Evolutionary conservation across 2,888 invertebrate genomes (phyloP).

Genomic region (Eupsilia transversa): DNA sequence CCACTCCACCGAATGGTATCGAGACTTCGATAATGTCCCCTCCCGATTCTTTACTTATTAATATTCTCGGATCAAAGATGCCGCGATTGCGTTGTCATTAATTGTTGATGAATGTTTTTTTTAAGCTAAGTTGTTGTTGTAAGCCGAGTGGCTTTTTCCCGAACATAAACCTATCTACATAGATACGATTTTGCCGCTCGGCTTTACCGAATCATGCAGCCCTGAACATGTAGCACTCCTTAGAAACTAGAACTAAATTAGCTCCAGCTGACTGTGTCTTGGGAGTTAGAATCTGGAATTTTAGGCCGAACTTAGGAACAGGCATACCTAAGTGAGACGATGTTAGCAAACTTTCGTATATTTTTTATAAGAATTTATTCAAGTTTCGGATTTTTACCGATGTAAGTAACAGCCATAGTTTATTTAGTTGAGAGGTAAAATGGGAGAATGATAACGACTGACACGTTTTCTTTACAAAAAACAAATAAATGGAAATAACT

Average conservation of each 20-base stretch:
- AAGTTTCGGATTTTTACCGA: neutral
- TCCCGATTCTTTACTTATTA: conserved; percentile 45
- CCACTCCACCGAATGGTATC: conserved; percentile 58
- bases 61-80: conserved; percentile 23
- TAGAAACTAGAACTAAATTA: conserved; percentile 34
- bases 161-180: neutral
- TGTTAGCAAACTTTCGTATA: conserved; percentile 17
- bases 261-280: conserved; percentile 30
- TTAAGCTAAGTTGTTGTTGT: too few relatives aligned
- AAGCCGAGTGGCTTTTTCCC: neutral
- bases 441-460: too few relatives aligned
- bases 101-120: conserved; percentile 16
- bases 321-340: conserved; percentile 27
- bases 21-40: conserved; percentile 50
- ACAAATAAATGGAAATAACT: neutral
- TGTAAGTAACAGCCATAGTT: neutral
- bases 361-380: conserved; percentile 4
- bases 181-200: neutral
- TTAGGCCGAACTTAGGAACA: conserved; percentile 24
- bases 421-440: neutral
- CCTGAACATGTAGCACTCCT: neutral
- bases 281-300: conserved; percentile 29
- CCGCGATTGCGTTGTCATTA: neutral
- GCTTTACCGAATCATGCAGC: neutral
- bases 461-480: neutral